These are phyloP conservation scores for Hylaeus anthracinus DNA, from an alignment of 1,140 invertebrate species.

Conservation along the genomic window DNA sequence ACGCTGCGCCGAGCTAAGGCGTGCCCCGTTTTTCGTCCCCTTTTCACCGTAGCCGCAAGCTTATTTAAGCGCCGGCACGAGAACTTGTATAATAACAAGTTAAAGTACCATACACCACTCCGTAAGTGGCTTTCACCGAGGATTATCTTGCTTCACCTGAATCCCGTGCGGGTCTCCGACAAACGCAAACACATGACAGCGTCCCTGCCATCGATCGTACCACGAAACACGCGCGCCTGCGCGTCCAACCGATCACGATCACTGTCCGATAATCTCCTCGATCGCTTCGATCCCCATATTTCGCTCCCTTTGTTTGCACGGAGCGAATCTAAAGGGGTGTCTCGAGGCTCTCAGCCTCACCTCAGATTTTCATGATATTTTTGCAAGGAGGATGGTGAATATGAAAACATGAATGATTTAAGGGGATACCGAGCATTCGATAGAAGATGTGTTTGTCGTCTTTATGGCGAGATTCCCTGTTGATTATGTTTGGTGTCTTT, in stretches of 20 bases:
- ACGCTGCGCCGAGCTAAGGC: conserved; percentile 34
- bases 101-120: conserved; percentile 30
- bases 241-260: neutral
- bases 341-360: too few relatives aligned
- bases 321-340: too few relatives aligned
- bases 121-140: conserved; percentile 46
- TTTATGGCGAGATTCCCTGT: too few relatives aligned
- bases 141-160: conserved; percentile 44
- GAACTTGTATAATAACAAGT: conserved; percentile 54
- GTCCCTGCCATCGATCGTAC: neutral
- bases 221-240: neutral
- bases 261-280: neutral
- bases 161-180: conserved; percentile 1
- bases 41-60: conserved; percentile 18
- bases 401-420: too few relatives aligned
- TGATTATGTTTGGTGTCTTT: too few relatives aligned
- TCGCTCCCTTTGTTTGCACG: neutral
- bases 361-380: too few relatives aligned
- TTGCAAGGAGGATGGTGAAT: too few relatives aligned
- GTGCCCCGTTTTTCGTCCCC: conserved; percentile 24
- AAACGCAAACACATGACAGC: conserved; percentile 6
- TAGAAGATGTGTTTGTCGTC: too few relatives aligned
- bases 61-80: conserved; percentile 42
- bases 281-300: neutral
- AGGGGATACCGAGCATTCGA: too few relatives aligned